Conservation (phyloP, 2,113 vertebrate species). For the Uria aalge region DNA sequence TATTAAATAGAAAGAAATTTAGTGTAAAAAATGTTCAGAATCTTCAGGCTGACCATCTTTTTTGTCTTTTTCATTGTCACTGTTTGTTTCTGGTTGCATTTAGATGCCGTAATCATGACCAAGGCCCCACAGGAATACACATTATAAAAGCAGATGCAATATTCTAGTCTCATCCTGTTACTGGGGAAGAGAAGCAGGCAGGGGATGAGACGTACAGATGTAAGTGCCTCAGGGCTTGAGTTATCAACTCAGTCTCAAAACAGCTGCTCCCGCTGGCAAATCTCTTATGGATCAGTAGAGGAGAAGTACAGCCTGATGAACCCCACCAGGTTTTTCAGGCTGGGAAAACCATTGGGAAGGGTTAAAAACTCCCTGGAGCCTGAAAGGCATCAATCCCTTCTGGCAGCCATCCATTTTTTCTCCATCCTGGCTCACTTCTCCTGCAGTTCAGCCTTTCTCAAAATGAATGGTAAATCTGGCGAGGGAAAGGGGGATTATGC, state of each 20-base stretch:
- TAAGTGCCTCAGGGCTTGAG: not conserved
- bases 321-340: not conserved
- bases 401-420: not conserved
- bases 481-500: not conserved
- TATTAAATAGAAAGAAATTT: not conserved
- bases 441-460: not conserved
- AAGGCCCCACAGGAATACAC: not conserved
- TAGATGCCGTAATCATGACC: not conserved
- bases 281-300: not conserved
- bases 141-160: not conserved
- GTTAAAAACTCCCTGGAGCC: constrained; percentile 31
- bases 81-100: not conserved
- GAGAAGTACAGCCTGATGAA: not conserved
- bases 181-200: not conserved
- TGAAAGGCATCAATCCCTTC: constrained; percentile 13
- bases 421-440: not conserved
- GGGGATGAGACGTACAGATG: not conserved
- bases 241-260: not conserved
- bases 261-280: constrained; percentile 30
- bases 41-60: not conserved
- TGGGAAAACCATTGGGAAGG: not conserved
- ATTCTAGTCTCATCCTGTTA: not conserved
- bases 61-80: not conserved
- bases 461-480: not conserved
- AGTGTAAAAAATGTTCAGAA: not conserved